Base-by-base conservation (phyloP, 2,888 invertebrate species). In the Harpalus rubripes region DNA sequence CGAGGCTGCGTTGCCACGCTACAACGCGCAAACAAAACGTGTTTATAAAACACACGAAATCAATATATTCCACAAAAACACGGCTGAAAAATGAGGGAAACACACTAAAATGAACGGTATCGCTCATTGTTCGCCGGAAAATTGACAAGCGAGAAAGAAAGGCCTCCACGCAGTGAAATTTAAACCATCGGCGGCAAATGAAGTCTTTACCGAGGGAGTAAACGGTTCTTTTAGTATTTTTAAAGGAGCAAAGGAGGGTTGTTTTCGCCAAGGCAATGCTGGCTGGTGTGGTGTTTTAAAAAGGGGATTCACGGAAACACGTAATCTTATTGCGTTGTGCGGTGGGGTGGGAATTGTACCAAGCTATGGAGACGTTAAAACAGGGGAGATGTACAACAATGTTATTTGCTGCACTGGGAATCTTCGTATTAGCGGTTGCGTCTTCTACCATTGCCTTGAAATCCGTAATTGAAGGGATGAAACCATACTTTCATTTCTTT, bases 151-250 rank as follows among this genome's bases (percentile, higher is more conserved):
- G 41, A 52, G 65, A 81, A 63, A 63, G 81, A 65, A 81, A 65
- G 52, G 65, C 52, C 65, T 81, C 44, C 56, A 68, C 63, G 81
- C 68, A 81, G 68, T 52, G 81, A 81, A 81, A 81, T 81, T 81
- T 81, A 81, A 81, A 82, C 72, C 72, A 72, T 63, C 56, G 81
- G 58, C 72, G 32, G 58, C 87, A 89, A 90, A 90, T 90, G 89
- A 89, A 91, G 90, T 89, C 89, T 88, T 89, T 87, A 88, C 82
- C 88, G 88, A 88, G 88, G 88, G 89, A 90, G 90, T 90, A 90
- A 90, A 90, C 89, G 89, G 90, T 89, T 89, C 88, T 89, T 89
- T 88, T 88, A 87, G 87, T 88, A 87, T 88, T 89, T 88, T 88
- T 88, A 88, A 86, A 86, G 81, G 87, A 87, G 87, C 88, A 88